Evolutionary conservation across 2,888 invertebrate genomes (phyloP).

Genomic region (Watsonalla binaria): DNA sequence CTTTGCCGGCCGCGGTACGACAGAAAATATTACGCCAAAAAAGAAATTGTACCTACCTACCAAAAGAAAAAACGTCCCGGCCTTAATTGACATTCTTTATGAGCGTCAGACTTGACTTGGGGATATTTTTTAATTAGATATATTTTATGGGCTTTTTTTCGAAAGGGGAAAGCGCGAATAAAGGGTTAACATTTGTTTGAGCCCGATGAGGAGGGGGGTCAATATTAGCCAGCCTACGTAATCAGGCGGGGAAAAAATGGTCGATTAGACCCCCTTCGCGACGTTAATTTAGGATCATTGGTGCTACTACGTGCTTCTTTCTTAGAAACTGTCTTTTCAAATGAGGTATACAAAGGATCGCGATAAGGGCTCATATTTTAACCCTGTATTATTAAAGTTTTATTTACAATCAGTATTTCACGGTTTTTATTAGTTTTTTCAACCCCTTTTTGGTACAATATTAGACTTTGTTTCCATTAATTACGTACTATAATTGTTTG

Average conservation of each 20-base stretch:
- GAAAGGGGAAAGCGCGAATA: slow-evolving; percentile 69
- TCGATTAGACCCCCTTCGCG: slow-evolving; percentile 69
- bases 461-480: too few species aligned
- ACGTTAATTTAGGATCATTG: slow-evolving; percentile 78
- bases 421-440: background rate
- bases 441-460: background rate
- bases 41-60: slow-evolving; percentile 40
- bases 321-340: slow-evolving; percentile 50
- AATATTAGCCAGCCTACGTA: slow-evolving; percentile 76
- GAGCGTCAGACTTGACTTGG: slow-evolving; percentile 76
- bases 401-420: slow-evolving; percentile 2
- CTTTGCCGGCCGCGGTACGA: slow-evolving; percentile 68
- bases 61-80: slow-evolving; percentile 66
- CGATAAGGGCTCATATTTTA: slow-evolving; percentile 34
- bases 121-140: slow-evolving; percentile 81
- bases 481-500: too few species aligned
- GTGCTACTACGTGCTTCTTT: slow-evolving; percentile 47
- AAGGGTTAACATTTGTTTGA: slow-evolving; percentile 78
- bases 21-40: slow-evolving; percentile 64
- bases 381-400: slow-evolving; percentile 8
- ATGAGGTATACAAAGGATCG: slow-evolving; percentile 45
- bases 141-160: slow-evolving; percentile 79
- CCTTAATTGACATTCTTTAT: slow-evolving; percentile 80
- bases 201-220: slow-evolving; percentile 63
- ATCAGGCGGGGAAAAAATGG: slow-evolving; percentile 77